A percentile compares a stretch with the other conserved stretches of the same genome.
These are phyloP conservation scores for Pseudopipra pipra DNA, from an alignment of 2,113 vertebrate species.

Conservation along the genomic window DNA sequence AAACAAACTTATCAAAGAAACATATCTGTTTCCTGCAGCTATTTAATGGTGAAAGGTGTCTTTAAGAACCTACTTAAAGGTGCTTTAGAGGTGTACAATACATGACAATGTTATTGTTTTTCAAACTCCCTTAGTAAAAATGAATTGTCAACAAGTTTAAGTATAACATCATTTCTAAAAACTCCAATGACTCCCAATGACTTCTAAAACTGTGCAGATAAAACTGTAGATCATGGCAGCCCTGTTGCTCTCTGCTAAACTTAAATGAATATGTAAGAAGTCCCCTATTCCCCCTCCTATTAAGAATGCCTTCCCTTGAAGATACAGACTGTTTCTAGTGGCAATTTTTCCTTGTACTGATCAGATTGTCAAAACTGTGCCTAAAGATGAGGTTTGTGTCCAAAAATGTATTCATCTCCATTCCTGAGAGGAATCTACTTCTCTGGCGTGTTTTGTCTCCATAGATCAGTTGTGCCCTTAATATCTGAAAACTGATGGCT, in stretches of 20 bases:
- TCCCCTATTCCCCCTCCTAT: not conserved
- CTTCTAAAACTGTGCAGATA: not conserved
- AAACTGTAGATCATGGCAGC: not conserved
- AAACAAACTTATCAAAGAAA: not conserved
- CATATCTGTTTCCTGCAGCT: not conserved
- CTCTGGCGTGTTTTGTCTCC: not conserved
- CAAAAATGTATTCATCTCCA: not conserved
- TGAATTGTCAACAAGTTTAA: not conserved
- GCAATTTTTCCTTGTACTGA: not conserved
- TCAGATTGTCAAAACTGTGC: not conserved
- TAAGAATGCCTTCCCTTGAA: not conserved
- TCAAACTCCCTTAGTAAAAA: not conserved
- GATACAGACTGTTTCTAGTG: not conserved
- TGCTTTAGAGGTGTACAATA: not conserved
- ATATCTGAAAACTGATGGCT: not conserved
- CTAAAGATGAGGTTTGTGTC: not conserved
- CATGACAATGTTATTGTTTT: not conserved
- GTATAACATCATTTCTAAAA: not conserved
- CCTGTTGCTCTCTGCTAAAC: not conserved
- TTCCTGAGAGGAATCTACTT: not conserved
- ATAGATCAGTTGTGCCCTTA: not conserved
- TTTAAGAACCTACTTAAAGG: not conserved
- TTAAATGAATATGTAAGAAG: not conserved
- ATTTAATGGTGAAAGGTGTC: not conserved
- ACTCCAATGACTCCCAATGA: not conserved